These are phyloP conservation scores for Chymomyza procnemis DNA, from an alignment of 2,888 invertebrate species.

Conservation along the genomic window DNA sequence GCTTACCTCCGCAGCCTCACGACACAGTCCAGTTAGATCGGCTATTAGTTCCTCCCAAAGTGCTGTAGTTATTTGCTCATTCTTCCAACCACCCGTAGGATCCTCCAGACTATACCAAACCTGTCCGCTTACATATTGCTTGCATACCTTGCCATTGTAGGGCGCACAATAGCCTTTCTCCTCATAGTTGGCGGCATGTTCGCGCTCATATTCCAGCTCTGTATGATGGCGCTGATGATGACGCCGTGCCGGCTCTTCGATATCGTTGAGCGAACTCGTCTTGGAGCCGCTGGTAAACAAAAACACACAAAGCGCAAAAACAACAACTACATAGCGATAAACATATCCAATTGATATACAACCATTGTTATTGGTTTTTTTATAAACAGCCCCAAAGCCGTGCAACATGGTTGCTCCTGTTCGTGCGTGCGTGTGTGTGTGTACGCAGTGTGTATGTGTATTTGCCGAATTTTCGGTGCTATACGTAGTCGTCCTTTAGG, in stretches of 20 bases:
- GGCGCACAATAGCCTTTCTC: constrained; percentile 88
- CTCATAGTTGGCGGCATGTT: constrained; percentile 45
- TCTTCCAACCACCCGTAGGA: constrained; percentile 84
- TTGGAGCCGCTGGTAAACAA: constrained; percentile 63
- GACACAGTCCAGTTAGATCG: constrained; percentile 89
- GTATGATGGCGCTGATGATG: constrained; percentile 65
- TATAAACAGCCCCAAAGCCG: constrained; percentile 21
- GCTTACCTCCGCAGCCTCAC: constrained; percentile 88
- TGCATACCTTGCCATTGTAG: constrained; percentile 91
- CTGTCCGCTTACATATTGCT: constrained; percentile 82
- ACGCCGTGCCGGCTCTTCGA: constrained; percentile 56
- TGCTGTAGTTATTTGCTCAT: constrained; percentile 90
- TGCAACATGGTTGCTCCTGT: constrained; percentile 44
- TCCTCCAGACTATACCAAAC: constrained; percentile 88
- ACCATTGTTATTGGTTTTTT: background rate
- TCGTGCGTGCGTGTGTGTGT: constrained; percentile 21
- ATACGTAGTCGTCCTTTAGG: constrained; percentile 3
- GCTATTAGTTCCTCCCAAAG: constrained; percentile 92
- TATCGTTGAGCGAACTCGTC: constrained; percentile 63
- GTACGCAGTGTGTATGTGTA: constrained; percentile 35
- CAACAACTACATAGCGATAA: constrained; percentile 24
- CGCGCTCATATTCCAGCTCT: constrained; percentile 30
- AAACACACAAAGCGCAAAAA: constrained; percentile 62
- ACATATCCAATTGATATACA: background rate
- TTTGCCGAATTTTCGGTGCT: background rate